Base-by-base conservation (phyloP, 1,140 invertebrate genomes). In the Lepidurus apus region DNA sequence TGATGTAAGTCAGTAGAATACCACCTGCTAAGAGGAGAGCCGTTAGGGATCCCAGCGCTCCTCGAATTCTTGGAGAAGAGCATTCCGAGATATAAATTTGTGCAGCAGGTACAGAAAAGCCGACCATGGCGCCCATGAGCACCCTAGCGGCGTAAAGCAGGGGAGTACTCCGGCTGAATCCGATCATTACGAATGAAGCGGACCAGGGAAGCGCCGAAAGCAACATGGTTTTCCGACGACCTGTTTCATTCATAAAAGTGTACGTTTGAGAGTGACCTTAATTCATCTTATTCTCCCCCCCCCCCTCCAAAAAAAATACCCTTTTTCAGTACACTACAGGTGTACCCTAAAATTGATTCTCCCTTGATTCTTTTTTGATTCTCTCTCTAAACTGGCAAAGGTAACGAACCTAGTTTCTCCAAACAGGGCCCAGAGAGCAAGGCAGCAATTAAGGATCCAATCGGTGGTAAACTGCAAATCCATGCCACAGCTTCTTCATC, bases 11-110 rank as follows among this genome's bases (percentile, higher is more conserved):
- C 44, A 91, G 88, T 0, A 96, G 83, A 80, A 95, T 90, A 9
- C 95, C 95, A 17, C 92, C 80, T 13, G 89, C 89, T 73, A 91
- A 89, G 82, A 93, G 92, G 6, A 94, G 84, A 83, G 96, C 93
- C 80, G 95, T 89, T 79, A 93, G 90, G 0, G 94, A 93, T 17
- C 93, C 93, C 0, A 95, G 85, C 1, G 91, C 88, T 10, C 94
- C 94, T 81, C 95, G 87, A 0, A 92, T 85, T 8, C 87, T 85
- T 34, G 87, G 86, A 79, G 91, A 89, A 0, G 90, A 87, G 73
- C 91, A 90, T 84, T 93, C 92, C 85, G 86, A 85, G 82, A 91
- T 87, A 82, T 91, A 92, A 81, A 91, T 87, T 2, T 91, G 90
- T 11, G 86, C 87, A 21, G 87, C 86, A 7, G 90, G 89, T 7